These are phyloP conservation scores for Tetrao urogallus DNA, from an alignment of 2,113 vertebrate genomes.

Conservation along the genomic window DNA sequence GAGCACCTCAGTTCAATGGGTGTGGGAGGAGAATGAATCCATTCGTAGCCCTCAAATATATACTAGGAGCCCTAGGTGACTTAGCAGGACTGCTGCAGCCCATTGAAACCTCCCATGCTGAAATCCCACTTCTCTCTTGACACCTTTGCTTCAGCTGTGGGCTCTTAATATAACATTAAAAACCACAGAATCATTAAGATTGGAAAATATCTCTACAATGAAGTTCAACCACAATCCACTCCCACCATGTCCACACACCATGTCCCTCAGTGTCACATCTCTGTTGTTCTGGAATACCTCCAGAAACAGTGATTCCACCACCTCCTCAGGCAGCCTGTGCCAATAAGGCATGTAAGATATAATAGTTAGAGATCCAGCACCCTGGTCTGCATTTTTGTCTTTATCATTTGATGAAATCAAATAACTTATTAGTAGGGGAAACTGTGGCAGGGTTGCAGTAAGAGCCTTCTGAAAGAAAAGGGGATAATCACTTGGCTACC, in stretches of 20 bases:
- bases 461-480: neutral
- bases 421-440: neutral
- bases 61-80: fast-evolving
- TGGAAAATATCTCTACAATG: no score
- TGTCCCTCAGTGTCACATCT: no score
- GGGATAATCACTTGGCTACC: fast-evolving
- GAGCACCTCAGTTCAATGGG: neutral
- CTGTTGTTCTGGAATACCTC: no score
- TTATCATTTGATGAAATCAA: neutral
- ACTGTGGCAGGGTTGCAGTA: neutral
- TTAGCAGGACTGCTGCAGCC: neutral
- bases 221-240: no score
- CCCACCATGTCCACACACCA: no score
- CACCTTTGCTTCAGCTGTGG: neutral
- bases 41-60: neutral
- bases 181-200: neutral
- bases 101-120: neutral
- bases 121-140: neutral
- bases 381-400: neutral
- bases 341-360: neutral
- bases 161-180: neutral
- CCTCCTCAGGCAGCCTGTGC: no score
- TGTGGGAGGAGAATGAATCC: neutral
- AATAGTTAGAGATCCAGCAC: neutral
- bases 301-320: no score